Evolutionary conservation across 2,797 vertebrate genomes (phyloP).

Genomic region (Hydrolagus colliei): DNA sequence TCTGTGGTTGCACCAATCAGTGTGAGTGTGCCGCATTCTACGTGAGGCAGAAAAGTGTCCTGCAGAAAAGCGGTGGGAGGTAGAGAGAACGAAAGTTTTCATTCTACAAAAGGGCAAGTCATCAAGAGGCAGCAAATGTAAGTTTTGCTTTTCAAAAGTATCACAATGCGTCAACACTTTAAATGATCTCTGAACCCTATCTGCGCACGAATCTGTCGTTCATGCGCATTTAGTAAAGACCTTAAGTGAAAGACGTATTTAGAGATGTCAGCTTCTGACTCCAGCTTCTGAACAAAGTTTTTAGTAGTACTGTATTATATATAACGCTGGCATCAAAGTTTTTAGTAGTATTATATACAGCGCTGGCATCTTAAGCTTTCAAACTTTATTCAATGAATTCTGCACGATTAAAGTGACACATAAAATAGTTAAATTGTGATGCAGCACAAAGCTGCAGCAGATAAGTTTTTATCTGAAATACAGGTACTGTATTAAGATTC

Average conservation of each 20-base stretch:
- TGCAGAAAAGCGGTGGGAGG: slow-evolving; percentile 65
- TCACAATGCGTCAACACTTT: too few relatives aligned
- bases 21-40: slow-evolving; percentile 85
- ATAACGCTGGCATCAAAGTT: not conserved
- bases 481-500: not conserved
- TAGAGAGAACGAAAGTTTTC: slow-evolving; percentile 70
- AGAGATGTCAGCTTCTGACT: not conserved
- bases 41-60: slow-evolving; percentile 96
- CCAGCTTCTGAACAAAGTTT: not conserved
- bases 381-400: not conserved
- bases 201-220: not conserved
- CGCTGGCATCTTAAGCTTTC: not conserved
- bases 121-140: slow-evolving; percentile 59
- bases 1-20: slow-evolving; percentile 89
- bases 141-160: slow-evolving; percentile 45
- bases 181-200: too few relatives aligned
- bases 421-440: not conserved
- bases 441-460: too few relatives aligned
- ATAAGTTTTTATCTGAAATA: not conserved
- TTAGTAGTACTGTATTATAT: not conserved
- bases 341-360: not conserved
- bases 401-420: not conserved
- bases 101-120: slow-evolving; percentile 50
- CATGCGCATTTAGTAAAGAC: not conserved
- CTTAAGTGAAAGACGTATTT: not conserved